Evolutionary conservation across 2,113 vertebrate genomes (phyloP).

Genomic region (Scomber scombrus): DNA sequence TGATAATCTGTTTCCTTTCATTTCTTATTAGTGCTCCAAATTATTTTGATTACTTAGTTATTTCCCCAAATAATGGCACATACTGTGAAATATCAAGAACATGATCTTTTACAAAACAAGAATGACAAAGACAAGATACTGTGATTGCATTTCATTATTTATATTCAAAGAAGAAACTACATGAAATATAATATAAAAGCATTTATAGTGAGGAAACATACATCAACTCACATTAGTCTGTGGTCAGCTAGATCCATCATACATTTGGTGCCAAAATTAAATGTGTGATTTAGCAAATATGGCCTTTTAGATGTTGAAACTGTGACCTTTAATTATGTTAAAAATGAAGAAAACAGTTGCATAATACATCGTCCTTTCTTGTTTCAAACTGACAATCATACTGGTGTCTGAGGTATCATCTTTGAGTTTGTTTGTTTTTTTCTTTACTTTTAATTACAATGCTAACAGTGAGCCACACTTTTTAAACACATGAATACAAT

Average conservation of each 20-base stretch:
- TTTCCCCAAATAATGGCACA: not conserved
- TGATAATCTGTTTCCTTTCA: not conserved
- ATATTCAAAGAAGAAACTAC: not conserved
- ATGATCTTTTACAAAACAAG: not conserved
- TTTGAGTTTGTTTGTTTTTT: not conserved
- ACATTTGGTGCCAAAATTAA: slow-evolving; percentile 2
- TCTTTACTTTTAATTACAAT: not conserved
- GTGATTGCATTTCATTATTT: not conserved
- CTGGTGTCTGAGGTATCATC: not conserved
- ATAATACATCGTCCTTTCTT: not conserved
- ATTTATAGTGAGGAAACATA: not conserved
- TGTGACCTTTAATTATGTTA: slow-evolving; percentile 15
- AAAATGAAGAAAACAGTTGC: slow-evolving; percentile 10
- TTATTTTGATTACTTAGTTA: not conserved
- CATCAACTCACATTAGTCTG: no score
- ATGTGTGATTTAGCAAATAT: slow-evolving; percentile 2
- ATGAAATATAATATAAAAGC: not conserved
- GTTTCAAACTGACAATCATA: not conserved
- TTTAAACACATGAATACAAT: no score
- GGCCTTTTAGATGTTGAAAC: slow-evolving; percentile 20
- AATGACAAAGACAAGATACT: not conserved
- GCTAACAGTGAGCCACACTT: not conserved
- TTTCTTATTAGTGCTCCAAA: not conserved
- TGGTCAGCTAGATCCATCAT: slow-evolving; percentile 24
- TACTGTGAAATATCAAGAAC: not conserved